Percentiles rank a stretch among this genome's conserved stretches.
Conservation (phyloP, 2,797 vertebrate species). For the Sebastes taczanowskii region DNA sequence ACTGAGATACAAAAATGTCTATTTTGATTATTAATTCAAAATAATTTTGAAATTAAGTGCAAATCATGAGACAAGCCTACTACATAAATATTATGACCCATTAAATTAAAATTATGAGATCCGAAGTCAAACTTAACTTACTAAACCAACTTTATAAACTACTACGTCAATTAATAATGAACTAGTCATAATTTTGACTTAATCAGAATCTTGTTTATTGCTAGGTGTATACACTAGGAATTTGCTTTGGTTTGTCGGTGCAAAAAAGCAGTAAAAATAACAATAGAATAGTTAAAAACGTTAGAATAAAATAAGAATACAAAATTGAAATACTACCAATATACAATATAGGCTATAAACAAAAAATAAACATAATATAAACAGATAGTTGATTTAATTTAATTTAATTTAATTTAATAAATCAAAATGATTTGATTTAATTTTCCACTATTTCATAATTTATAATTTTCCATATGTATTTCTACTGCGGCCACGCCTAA, state of each 20-base stretch:
- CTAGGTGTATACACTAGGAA: no score
- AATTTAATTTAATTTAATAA: neutral
- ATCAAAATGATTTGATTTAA: neutral
- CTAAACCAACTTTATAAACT: neutral
- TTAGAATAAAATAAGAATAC: no score
- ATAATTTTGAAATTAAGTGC: neutral
- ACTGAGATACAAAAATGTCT: no score
- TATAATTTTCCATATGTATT: neutral
- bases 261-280: no score
- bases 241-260: no score
- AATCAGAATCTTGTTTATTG: no score
- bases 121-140: neutral
- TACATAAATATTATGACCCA: neutral
- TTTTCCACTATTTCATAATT: neutral
- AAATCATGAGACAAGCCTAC: neutral
- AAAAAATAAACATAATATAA: no score
- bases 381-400: no score
- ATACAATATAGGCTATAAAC: no score
- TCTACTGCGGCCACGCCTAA: neutral
- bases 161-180: neutral
- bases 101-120: neutral
- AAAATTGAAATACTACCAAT: no score
- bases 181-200: no score
- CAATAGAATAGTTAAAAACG: no score
- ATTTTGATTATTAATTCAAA: neutral